Evolutionary conservation across 2,888 invertebrate genomes (phyloP).

Genomic region (Cistogaster globosa): DNA sequence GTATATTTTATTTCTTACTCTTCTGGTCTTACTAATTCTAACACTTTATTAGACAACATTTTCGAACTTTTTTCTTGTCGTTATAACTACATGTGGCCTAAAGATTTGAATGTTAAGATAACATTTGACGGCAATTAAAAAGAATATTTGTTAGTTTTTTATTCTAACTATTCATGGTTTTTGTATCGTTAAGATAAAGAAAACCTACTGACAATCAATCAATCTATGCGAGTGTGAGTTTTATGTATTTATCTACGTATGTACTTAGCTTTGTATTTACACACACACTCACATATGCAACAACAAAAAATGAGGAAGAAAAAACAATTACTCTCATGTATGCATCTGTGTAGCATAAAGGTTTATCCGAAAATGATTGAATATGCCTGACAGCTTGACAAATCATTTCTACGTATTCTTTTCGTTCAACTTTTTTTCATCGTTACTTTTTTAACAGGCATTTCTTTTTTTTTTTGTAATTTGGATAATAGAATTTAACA

Average conservation of each 20-base stretch:
- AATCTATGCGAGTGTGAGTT: slow-evolving; percentile 19
- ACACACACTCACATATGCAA: background rate
- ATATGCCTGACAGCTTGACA: slow-evolving; percentile 70
- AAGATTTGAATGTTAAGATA: slow-evolving; percentile 57
- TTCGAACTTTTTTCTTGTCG: background rate
- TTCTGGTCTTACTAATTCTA: slow-evolving; percentile 50
- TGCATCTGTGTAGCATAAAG: slow-evolving; percentile 5
- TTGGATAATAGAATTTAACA: slow-evolving; percentile 56
- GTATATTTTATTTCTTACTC: slow-evolving; percentile 8
- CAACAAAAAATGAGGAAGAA: too few species aligned
- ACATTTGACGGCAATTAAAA: slow-evolving; percentile 60
- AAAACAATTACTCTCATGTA: background rate
- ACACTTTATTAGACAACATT: slow-evolving; percentile 17
- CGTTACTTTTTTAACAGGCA: slow-evolving; percentile 3
- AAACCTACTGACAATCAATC: slow-evolving; percentile 66
- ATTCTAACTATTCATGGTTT: slow-evolving; percentile 40
- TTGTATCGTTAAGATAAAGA: slow-evolving; percentile 60
- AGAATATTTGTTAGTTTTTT: slow-evolving; percentile 42
- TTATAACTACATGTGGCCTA: slow-evolving; percentile 12
- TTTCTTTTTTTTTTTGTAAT: background rate
- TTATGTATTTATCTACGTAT: background rate
- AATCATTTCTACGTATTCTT: slow-evolving; percentile 60
- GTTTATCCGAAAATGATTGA: slow-evolving; percentile 62
- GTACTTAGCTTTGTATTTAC: background rate
- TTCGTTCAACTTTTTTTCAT: slow-evolving; percentile 8